A percentile compares a stretch with the other conserved stretches of the same genome.
Conservation (phyloP, 2,113 vertebrate species). For the Neogobius melanostomus region DNA sequence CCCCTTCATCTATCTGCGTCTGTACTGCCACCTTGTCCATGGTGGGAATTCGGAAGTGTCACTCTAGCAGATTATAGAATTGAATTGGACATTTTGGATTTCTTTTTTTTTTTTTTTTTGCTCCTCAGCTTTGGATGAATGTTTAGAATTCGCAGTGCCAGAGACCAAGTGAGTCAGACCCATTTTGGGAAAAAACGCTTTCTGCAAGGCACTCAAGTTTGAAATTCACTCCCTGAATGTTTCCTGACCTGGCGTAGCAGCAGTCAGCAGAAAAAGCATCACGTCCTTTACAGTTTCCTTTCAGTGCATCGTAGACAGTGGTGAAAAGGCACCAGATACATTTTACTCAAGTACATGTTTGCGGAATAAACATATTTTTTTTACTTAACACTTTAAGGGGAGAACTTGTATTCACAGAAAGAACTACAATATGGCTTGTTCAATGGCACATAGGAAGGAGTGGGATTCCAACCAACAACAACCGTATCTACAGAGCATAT, state of each 20-base stretch:
- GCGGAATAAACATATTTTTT: too few species aligned
- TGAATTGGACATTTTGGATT: constrained; percentile 72
- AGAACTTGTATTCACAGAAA: too few species aligned
- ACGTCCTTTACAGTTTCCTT: too few species aligned
- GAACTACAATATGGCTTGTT: too few species aligned
- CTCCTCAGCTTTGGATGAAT: constrained; percentile 45
- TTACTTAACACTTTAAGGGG: too few species aligned
- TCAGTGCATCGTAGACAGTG: too few species aligned
- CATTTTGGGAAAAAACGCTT: constrained; percentile 51
- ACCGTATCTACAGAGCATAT: too few species aligned
- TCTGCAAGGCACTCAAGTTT: constrained; percentile 57
- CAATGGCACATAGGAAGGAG: too few species aligned
- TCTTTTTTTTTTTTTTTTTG: background rate
- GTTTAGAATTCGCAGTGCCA: constrained; percentile 62
- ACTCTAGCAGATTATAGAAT: constrained; percentile 74
- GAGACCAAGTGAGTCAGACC: constrained; percentile 65
- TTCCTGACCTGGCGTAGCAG: constrained; percentile 35
- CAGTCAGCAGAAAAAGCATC: constrained; percentile 14
- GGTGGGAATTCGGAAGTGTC: constrained; percentile 80
- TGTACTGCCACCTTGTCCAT: constrained; percentile 80
- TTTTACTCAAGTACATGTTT: background rate
- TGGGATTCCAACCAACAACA: too few species aligned
- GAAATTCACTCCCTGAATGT: constrained; percentile 54
- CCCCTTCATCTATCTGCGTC: constrained; percentile 75
- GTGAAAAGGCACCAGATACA: background rate